phyloP scores from a whole-genome alignment of 2,113 vertebrate genomes.

The Nothobranchius kuhntae region DNA sequence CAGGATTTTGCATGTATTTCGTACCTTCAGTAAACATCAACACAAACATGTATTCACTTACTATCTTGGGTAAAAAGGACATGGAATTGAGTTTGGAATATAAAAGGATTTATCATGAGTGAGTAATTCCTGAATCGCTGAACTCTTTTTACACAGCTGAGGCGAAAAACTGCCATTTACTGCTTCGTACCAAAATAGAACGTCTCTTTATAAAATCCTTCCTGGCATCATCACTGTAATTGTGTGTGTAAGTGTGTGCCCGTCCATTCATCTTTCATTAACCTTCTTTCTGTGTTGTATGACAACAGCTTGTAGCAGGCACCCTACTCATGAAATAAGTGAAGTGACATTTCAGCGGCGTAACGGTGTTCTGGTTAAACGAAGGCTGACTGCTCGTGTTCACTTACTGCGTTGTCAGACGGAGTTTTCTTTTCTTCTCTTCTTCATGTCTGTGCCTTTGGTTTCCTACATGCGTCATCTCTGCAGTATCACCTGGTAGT shows the following conservation, averaged over 20 bases:
- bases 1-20: no score
- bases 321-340: slow-evolving; percentile 22
- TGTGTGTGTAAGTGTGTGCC: slow-evolving; percentile 25
- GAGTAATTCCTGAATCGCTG: slow-evolving; percentile 1
- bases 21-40: no score
- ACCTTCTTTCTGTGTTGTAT: slow-evolving; percentile 58
- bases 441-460: slow-evolving; percentile 55
- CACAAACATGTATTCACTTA: no score
- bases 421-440: slow-evolving; percentile 56
- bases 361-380: slow-evolving; percentile 38
- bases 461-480: slow-evolving; percentile 48
- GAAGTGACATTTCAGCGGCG: slow-evolving; percentile 34
- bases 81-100: no score
- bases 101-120: slow-evolving; percentile 10
- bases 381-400: slow-evolving; percentile 40
- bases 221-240: slow-evolving; percentile 50
- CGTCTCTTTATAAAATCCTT: slow-evolving; percentile 48
- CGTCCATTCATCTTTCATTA: slow-evolving; percentile 59
- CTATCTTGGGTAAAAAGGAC: no score
- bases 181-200: slow-evolving; percentile 41
- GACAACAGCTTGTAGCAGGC: slow-evolving; percentile 19
- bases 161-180: slow-evolving; percentile 40
- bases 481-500: slow-evolving; percentile 64
- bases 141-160: no score
- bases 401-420: slow-evolving; percentile 49